Percentiles rank a stretch among this genome's conserved stretches.
phyloP scores from a whole-genome alignment of 2,888 invertebrate genomes.

The Xestia xanthographa region DNA sequence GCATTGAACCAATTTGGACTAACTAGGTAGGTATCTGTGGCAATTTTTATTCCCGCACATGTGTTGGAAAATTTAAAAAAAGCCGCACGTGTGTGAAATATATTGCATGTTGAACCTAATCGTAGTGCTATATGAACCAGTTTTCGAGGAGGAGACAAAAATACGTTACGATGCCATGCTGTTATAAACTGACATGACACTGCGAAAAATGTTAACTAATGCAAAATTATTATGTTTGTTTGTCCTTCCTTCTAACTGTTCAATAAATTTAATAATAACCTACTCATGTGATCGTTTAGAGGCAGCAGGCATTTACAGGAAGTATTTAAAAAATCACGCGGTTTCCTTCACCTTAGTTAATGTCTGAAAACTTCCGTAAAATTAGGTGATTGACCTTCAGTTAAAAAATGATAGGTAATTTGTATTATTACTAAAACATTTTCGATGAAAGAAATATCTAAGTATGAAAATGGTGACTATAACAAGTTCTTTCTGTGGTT shows the following conservation, averaged over 20 bases:
- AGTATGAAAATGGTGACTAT: background rate
- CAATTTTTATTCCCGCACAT: too few relatives aligned
- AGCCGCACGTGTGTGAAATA: too few relatives aligned
- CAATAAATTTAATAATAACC: background rate
- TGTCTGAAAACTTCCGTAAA: conserved; percentile 34
- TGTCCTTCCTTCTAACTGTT: conserved; percentile 1
- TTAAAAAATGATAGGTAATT: background rate
- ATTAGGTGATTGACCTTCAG: conserved; percentile 9
- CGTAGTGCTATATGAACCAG: too few relatives aligned
- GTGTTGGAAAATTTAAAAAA: too few relatives aligned
- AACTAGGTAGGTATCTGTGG: too few relatives aligned
- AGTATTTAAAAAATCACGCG: conserved; percentile 24
- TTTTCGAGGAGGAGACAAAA: too few relatives aligned
- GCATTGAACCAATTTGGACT: too few relatives aligned
- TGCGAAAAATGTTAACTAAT: background rate
- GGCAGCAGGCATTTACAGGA: conserved; percentile 21
- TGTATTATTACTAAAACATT: background rate
- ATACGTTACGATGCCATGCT: background rate
- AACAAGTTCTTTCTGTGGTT: too few relatives aligned
- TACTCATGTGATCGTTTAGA: conserved; percentile 15
- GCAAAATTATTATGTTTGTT: background rate
- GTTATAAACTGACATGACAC: conserved; percentile 11
- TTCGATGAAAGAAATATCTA: background rate
- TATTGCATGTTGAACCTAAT: too few relatives aligned
- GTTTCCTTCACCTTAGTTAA: conserved; percentile 40